Percentiles rank a stretch among this genome's conserved stretches.
Conservation (phyloP, 2,888 invertebrate species). For the Fissipunctia ypsillon region DNA sequence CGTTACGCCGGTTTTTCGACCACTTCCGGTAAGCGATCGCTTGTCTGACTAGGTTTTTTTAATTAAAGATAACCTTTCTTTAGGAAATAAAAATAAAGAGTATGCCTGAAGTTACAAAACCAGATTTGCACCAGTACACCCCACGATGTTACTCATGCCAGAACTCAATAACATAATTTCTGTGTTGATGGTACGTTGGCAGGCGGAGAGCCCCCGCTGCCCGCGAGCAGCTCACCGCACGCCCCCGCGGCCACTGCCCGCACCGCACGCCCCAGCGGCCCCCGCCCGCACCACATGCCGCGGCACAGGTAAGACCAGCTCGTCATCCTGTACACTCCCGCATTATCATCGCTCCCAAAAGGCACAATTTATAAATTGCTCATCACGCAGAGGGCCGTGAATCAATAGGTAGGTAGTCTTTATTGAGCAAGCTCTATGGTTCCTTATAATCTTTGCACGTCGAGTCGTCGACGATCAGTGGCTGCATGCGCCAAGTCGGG, state of each 20-base stretch:
- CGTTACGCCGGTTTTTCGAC: no score
- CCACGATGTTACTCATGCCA: neutral
- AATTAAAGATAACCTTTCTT: no score
- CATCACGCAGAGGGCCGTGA: neutral
- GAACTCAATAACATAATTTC: neutral
- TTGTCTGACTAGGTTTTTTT: no score
- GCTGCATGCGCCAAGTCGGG: neutral
- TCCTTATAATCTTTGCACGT: neutral
- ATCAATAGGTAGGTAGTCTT: neutral
- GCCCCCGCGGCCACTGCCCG: no score
- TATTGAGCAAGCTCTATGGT: neutral
- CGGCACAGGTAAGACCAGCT: no score
- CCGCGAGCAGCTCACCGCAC: neutral
- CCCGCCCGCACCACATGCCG: no score
- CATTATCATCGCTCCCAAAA: neutral
- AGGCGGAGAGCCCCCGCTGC: neutral
- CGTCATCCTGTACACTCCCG: neutral
- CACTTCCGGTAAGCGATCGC: no score
- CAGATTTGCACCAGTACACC: neutral
- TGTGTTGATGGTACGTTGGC: conserved; percentile 15
- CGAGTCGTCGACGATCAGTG: neutral
- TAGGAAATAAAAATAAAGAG: no score
- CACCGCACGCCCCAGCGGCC: no score
- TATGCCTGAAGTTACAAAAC: no score
- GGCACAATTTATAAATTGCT: neutral